Evolutionary conservation across 2,797 vertebrate species (phyloP).

Genomic region (Pangasius djambal): DNA sequence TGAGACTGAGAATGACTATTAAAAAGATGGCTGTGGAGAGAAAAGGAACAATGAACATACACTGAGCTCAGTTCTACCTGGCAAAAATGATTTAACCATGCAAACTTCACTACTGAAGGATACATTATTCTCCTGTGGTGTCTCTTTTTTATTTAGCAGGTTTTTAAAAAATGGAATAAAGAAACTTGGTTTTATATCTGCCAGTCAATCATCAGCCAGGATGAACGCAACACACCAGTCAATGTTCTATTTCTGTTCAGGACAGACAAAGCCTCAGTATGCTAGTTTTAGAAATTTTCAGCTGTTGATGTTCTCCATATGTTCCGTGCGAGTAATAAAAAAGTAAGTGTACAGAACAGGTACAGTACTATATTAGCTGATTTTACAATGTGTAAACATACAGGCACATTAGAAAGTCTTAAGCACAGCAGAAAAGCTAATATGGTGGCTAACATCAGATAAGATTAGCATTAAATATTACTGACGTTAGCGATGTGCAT

Average conservation of each 20-base stretch:
- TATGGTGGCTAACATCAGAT: background rate
- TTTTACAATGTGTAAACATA: constrained; percentile 9
- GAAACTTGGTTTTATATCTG: background rate
- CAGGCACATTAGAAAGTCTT: background rate
- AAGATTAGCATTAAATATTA: background rate
- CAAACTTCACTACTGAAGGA: background rate
- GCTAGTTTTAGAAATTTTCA: background rate
- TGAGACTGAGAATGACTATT: background rate
- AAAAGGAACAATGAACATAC: background rate
- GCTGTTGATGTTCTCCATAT: background rate
- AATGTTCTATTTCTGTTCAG: background rate
- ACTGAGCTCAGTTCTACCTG: background rate
- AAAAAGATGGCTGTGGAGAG: background rate
- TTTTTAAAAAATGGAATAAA: background rate
- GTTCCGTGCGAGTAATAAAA: background rate
- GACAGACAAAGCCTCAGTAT: background rate
- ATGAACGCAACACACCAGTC: background rate
- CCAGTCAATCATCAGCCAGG: background rate
- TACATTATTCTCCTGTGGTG: background rate
- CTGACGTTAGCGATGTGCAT: background rate
- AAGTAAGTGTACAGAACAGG: background rate
- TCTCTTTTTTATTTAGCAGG: background rate
- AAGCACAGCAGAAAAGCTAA: background rate
- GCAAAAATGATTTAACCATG: background rate
- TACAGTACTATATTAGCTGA: background rate